These are phyloP conservation scores for Eremobia ochroleuca DNA, from an alignment of 2,888 invertebrate genomes.

Conservation along the genomic window DNA sequence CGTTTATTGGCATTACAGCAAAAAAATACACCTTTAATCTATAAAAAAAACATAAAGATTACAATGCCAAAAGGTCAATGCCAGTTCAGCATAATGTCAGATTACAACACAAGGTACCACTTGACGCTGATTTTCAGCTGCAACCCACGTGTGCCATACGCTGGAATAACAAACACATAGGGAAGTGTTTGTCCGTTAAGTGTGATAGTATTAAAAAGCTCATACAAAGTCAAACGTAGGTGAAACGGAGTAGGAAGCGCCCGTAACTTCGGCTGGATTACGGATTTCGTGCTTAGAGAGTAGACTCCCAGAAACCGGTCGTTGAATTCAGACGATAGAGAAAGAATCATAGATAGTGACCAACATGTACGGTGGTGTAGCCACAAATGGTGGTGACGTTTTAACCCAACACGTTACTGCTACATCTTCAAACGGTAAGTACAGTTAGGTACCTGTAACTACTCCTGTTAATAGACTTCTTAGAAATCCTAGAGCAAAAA, in stretches of 20 bases:
- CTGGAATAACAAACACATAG: no score
- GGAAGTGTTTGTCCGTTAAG: no score
- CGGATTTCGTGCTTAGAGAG: neutral
- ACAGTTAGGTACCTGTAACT: neutral
- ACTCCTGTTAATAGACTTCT: neutral
- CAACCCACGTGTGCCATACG: no score
- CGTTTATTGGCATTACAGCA: no score
- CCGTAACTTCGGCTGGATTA: neutral
- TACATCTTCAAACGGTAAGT: conserved; percentile 3
- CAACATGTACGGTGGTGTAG: neutral
- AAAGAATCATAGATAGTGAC: neutral
- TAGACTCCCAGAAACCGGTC: neutral
- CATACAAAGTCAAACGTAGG: no score
- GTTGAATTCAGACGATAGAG: neutral
- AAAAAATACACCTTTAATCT: no score
- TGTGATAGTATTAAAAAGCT: no score
- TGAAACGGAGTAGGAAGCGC: neutral
- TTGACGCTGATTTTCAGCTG: no score
- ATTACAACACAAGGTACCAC: no score
- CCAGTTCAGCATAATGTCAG: no score
- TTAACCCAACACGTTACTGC: neutral
- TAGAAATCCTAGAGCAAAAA: neutral
- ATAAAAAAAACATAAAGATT: no score
- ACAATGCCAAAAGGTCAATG: no score
- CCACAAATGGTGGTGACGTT: neutral